Percentiles rank a stretch among this genome's conserved stretches.
Evolutionary conservation across 2,797 vertebrate species (phyloP).

Genomic region (Gephyroberyx darwinii): DNA sequence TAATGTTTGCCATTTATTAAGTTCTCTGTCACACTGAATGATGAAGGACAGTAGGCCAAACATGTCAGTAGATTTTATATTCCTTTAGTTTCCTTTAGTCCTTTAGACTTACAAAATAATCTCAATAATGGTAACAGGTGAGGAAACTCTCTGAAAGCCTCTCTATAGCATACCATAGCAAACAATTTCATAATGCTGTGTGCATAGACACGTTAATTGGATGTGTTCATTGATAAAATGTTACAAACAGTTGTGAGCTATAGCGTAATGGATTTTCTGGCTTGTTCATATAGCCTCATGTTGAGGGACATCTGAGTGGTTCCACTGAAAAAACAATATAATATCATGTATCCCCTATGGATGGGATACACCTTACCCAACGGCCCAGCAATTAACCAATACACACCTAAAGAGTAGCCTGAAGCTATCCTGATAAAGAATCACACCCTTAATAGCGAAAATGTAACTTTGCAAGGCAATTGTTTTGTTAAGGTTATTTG

Average conservation of each 20-base stretch:
- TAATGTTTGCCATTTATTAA: neutral
- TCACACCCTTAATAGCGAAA: constrained; percentile 12
- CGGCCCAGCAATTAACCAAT: constrained; percentile 36
- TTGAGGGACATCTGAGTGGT: constrained; percentile 24
- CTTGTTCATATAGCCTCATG: constrained; percentile 16
- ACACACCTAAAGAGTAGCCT: constrained; percentile 25
- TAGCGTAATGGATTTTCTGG: constrained; percentile 38
- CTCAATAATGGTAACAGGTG: neutral
- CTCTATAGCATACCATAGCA: neutral
- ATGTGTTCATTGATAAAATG: neutral
- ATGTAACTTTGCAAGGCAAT: neutral
- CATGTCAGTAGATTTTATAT: neutral
- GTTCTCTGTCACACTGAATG: neutral
- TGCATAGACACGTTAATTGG: neutral
- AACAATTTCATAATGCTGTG: constrained; percentile 1
- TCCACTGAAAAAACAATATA: constrained; percentile 14
- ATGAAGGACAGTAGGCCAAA: neutral
- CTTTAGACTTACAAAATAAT: neutral
- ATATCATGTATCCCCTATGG: constrained; percentile 4
- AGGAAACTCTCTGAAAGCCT: constrained; percentile 3
- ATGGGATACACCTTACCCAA: constrained; percentile 17
- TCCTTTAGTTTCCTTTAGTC: no score
- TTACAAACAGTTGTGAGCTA: constrained; percentile 37
- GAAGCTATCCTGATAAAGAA: constrained; percentile 14
- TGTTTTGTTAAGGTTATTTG: neutral